These are phyloP conservation scores for Phoenoteleia sp. DNA, from an alignment of 2,888 invertebrate species.

Conservation along the genomic window DNA sequence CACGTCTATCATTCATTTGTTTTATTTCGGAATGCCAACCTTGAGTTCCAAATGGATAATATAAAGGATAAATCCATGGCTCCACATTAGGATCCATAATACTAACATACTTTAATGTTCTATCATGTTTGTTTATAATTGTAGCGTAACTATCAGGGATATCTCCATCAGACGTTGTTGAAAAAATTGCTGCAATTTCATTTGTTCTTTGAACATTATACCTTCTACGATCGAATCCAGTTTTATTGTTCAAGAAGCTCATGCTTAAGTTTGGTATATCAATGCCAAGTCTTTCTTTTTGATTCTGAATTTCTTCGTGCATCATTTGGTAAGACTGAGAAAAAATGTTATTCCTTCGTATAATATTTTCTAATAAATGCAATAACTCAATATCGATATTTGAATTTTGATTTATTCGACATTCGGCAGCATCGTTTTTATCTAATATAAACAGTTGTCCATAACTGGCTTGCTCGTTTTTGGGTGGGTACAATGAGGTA, in stretches of 20 bases:
- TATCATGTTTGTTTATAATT: background rate
- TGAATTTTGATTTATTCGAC: background rate
- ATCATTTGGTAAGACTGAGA: constrained; percentile 66
- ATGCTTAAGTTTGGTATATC: background rate
- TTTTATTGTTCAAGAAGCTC: background rate
- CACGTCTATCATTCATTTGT: too few relatives aligned
- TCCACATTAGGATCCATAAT: too few relatives aligned
- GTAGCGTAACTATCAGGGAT: constrained; percentile 58
- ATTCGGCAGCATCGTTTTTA: constrained; percentile 42
- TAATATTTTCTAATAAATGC: constrained; percentile 43
- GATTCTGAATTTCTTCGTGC: constrained; percentile 50
- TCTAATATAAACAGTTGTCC: constrained; percentile 61
- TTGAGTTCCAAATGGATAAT: constrained; percentile 56
- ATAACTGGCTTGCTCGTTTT: background rate
- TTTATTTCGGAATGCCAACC: too few relatives aligned
- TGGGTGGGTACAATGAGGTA: too few relatives aligned
- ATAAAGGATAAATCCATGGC: too few relatives aligned
- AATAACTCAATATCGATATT: constrained; percentile 9
- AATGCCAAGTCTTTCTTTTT: constrained; percentile 5
- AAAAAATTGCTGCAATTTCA: constrained; percentile 22
- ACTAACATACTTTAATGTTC: too few relatives aligned
- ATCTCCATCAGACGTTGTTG: constrained; percentile 65
- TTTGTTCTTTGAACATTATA: constrained; percentile 43
- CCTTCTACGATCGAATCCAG: constrained; percentile 48
- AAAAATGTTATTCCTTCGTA: constrained; percentile 53